These are phyloP conservation scores for Ploceus nigricollis DNA, from an alignment of 2,113 vertebrate genomes.

Conservation along the genomic window DNA sequence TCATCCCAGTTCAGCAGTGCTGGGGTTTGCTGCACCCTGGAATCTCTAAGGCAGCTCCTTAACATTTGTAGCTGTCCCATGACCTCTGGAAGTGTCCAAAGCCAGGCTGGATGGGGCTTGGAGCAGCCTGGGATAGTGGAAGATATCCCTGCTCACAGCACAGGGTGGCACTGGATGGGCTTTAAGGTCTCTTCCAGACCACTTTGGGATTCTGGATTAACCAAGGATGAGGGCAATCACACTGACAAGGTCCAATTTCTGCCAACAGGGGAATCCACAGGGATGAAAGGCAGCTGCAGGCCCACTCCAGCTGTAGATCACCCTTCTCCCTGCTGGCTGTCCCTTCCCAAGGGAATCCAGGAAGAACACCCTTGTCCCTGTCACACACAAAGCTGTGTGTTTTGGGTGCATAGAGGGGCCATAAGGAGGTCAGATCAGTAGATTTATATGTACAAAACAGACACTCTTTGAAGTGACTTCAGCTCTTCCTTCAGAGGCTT, in stretches of 20 bases:
- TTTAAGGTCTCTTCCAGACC: background rate
- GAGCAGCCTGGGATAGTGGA: background rate
- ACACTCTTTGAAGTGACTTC: background rate
- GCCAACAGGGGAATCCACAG: background rate
- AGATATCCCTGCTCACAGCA: background rate
- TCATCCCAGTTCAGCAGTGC: background rate
- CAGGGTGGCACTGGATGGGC: background rate
- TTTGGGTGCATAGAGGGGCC: fast-evolving
- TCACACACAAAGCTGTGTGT: background rate
- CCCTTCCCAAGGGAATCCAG: background rate
- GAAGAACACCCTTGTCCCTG: background rate
- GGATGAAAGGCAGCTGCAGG: background rate
- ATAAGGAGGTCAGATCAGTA: background rate
- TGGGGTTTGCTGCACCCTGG: background rate
- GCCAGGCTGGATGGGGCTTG: fast-evolving
- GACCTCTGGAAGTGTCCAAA: background rate
- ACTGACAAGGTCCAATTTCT: fast-evolving
- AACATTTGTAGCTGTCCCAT: background rate
- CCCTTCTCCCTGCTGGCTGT: background rate
- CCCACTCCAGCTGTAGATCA: background rate
- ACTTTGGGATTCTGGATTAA: background rate
- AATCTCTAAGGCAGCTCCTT: background rate
- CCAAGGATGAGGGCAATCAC: background rate
- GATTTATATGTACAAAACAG: background rate
- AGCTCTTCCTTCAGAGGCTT: background rate